Conservation (phyloP, 2,113 vertebrate genomes). For the Cebidichthys violaceus region DNA sequence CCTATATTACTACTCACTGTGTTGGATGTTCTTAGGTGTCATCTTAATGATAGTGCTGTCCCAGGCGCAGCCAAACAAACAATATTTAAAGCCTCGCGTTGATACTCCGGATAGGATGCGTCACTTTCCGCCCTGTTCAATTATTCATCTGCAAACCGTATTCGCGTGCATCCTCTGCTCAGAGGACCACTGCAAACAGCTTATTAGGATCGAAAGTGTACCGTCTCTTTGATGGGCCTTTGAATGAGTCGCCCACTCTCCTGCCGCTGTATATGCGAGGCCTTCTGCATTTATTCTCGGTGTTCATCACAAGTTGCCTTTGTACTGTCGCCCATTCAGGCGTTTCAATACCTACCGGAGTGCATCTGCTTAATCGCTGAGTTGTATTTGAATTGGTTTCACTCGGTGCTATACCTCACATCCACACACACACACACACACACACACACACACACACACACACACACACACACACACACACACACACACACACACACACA, state of each 20-base stretch:
- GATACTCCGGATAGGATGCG: constrained; percentile 49
- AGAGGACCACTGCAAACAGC: constrained; percentile 59
- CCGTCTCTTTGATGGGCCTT: constrained; percentile 62
- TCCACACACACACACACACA: background rate
- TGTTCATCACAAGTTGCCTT: constrained; percentile 43
- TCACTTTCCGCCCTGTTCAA: constrained; percentile 51
- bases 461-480: background rate
- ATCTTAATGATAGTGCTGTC: constrained; percentile 36
- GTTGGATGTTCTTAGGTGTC: constrained; percentile 21
- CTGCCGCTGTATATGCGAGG: constrained; percentile 1
- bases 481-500: background rate
- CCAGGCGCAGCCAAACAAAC: constrained; percentile 18
- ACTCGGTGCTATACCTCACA: background rate
- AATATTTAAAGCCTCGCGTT: constrained; percentile 38
- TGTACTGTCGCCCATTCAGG: constrained; percentile 30
- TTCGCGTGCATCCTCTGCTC: constrained; percentile 55
- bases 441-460: background rate
- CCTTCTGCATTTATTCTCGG: constrained; percentile 51
- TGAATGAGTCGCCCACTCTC: constrained; percentile 60
- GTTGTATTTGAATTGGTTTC: constrained; percentile 34
- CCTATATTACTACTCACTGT: constrained; percentile 1
- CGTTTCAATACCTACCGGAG: constrained; percentile 26
- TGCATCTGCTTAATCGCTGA: background rate
- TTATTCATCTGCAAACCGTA: constrained; percentile 61
- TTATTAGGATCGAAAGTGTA: constrained; percentile 63